These are phyloP conservation scores for Tragelaphus strepsiceros DNA, from an alignment of 2,113 vertebrate species.

Conservation along the genomic window DNA sequence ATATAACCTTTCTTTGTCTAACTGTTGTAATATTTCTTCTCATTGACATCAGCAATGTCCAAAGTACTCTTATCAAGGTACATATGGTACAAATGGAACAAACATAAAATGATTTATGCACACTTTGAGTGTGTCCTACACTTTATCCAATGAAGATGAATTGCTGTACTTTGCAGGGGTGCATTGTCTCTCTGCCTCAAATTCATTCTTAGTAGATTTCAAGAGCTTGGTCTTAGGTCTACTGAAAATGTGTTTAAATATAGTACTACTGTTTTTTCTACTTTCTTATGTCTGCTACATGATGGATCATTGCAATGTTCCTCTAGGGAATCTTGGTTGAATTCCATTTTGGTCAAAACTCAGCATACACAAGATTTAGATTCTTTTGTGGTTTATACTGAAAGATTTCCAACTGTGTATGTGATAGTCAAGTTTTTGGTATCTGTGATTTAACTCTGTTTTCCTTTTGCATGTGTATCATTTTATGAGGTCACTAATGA, in stretches of 20 bases:
- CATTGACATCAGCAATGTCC: constrained; percentile 31
- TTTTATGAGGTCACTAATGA: constrained; percentile 50
- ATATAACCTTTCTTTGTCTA: constrained; percentile 37
- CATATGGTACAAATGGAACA: constrained; percentile 28
- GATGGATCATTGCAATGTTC: not conserved
- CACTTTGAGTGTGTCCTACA: not conserved
- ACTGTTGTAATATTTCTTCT: constrained; percentile 42
- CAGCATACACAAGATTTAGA: not conserved
- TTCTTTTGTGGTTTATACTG: not conserved
- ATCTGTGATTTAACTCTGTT: not conserved
- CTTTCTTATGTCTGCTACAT: not conserved
- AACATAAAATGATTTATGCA: constrained; percentile 61
- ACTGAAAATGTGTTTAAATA: constrained; percentile 24
- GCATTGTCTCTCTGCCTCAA: not conserved
- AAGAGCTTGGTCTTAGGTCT: not conserved
- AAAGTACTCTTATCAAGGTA: constrained; percentile 45
- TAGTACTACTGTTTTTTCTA: not conserved
- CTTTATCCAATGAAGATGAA: constrained; percentile 62
- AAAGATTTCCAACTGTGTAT: not conserved
- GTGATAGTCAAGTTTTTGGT: constrained; percentile 30
- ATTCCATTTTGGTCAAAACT: not conserved
- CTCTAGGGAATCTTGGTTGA: not conserved
- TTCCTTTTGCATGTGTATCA: not conserved
- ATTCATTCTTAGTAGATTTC: constrained; percentile 57
- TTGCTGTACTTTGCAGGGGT: constrained; percentile 12